Conservation (phyloP, 2,888 invertebrate genomes). For the Monoplex corrugatus region DNA sequence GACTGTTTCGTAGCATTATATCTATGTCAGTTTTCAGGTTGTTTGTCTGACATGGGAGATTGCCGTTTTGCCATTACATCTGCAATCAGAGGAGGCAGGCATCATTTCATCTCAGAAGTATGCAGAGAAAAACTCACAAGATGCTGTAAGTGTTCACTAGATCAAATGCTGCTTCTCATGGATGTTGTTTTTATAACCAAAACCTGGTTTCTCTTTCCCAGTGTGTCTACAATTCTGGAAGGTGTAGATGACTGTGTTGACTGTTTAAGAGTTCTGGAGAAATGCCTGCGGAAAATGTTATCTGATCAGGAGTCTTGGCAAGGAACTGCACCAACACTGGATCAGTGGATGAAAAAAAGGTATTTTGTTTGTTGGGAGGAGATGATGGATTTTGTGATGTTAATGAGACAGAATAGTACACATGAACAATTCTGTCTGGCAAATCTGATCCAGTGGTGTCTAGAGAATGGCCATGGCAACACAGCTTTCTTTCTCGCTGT, state of each 20-base stretch:
- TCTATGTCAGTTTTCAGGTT: background rate
- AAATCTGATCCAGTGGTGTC: background rate
- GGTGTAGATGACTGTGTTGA: background rate
- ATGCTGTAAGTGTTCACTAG: background rate
- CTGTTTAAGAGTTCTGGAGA: background rate
- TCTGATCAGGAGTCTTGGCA: background rate
- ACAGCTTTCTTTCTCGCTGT: constrained; percentile 9
- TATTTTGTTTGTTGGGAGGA: background rate
- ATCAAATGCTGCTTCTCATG: background rate
- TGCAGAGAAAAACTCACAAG: background rate
- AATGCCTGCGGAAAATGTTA: background rate
- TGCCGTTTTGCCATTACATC: background rate
- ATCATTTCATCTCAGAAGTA: background rate
- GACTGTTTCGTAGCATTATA: background rate
- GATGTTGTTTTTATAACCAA: background rate
- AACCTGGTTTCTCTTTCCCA: background rate
- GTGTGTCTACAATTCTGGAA: background rate
- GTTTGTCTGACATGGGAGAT: background rate
- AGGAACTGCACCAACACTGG: background rate
- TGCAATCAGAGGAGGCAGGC: background rate
- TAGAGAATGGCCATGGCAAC: constrained; percentile 25
- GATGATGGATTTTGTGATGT: background rate
- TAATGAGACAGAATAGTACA: background rate
- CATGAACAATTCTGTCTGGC: background rate
- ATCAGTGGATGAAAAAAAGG: background rate